A percentile compares a stretch with the other conserved stretches of the same genome.
These are phyloP conservation scores for Sinelater perroti DNA, from an alignment of 2,888 invertebrate genomes.

Conservation along the genomic window DNA sequence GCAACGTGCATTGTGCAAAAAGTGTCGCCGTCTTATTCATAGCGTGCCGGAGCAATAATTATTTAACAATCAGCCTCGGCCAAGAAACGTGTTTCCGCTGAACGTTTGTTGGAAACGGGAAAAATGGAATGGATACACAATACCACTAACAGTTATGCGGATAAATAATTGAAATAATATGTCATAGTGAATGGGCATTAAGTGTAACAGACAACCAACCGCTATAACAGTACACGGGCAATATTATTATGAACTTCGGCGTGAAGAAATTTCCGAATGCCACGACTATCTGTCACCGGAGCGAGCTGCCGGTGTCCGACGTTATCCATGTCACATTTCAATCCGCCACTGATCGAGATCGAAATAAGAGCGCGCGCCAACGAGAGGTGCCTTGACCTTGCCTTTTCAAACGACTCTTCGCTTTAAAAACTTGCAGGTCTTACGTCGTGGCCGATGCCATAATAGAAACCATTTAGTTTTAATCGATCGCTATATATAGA, in stretches of 20 bases:
- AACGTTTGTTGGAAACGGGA: slow-evolving; percentile 12
- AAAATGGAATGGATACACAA: slow-evolving; percentile 15
- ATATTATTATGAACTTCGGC: slow-evolving; percentile 12
- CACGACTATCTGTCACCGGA: not conserved
- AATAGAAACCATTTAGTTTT: slow-evolving; percentile 19
- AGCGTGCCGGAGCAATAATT: slow-evolving; percentile 2
- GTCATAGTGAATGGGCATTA: slow-evolving; percentile 19
- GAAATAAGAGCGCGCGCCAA: slow-evolving; percentile 9
- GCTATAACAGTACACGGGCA: slow-evolving; percentile 15
- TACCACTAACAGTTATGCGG: slow-evolving; percentile 13
- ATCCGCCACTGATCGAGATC: slow-evolving; percentile 10
- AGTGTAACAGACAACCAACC: slow-evolving; percentile 18
- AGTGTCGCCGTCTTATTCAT: too few species aligned
- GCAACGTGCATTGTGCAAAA: too few species aligned
- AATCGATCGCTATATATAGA: slow-evolving; percentile 20
- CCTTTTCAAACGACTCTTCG: slow-evolving; percentile 7
- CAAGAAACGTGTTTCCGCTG: slow-evolving; percentile 9
- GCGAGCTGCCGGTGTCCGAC: not conserved
- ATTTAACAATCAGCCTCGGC: slow-evolving; percentile 2
- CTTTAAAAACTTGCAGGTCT: slow-evolving; percentile 13
- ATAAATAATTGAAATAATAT: slow-evolving; percentile 23
- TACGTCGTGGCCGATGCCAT: slow-evolving; percentile 8
- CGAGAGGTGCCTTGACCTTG: slow-evolving; percentile 7
- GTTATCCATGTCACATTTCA: slow-evolving; percentile 10
- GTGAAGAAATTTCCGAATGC: slow-evolving; percentile 10